Conservation (phyloP, 2,113 vertebrate genomes). For the pig (Sus scrofa) region T2T-Sscrofa CM000819.6:37837001-37837500, state of each 20-base stretch:
- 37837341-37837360: background rate
- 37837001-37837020: too few relatives aligned
- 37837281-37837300: background rate
- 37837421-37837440: too few relatives aligned
- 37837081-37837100: too few relatives aligned
- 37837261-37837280: background rate
- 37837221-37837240: background rate
- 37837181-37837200: background rate
- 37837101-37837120: too few relatives aligned
- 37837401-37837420: too few relatives aligned
- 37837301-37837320: background rate
- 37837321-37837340: background rate
- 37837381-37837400: background rate
- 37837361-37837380: background rate
- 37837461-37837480: constrained; percentile 18
- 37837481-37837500: background rate
- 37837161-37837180: background rate
- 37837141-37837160: background rate
- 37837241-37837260: background rate
- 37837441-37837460: background rate
- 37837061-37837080: too few relatives aligned
- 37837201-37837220: background rate
- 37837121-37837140: background rate
- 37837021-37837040: too few relatives aligned
- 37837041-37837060: too few relatives aligned